Percentiles rank a stretch among this genome's conserved stretches.
These are phyloP conservation scores for Gavia stellata DNA, from an alignment of 2,113 vertebrate species.

Conservation along the genomic window DNA sequence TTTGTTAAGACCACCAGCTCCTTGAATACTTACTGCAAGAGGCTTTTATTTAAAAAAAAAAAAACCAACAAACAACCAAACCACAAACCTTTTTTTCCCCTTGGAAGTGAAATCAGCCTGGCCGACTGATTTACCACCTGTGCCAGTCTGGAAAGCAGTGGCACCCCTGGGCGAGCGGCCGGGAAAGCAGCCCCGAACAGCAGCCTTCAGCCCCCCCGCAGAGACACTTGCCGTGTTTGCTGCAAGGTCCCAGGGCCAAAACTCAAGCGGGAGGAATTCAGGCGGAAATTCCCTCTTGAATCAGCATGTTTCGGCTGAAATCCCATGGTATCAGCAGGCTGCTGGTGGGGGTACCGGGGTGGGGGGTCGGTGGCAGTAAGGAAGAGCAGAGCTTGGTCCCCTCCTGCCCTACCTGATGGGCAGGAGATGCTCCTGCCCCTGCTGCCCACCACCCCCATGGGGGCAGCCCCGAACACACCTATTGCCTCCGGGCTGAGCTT, in stretches of 20 bases:
- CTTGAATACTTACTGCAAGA: background rate
- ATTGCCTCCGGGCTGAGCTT: background rate
- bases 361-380: fast-evolving
- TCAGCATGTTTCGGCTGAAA: background rate
- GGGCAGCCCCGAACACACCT: background rate
- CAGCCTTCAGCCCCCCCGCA: background rate
- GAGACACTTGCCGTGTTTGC: background rate
- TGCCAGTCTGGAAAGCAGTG: background rate
- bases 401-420: background rate
- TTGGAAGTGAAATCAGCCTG: background rate
- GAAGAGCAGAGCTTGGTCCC: background rate
- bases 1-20: background rate
- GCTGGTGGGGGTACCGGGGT: fast-evolving
- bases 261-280: background rate
- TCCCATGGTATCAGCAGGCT: background rate
- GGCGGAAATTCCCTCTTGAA: background rate
- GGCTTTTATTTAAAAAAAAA: background rate
- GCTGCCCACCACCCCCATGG: background rate
- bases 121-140: background rate
- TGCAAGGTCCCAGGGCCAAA: background rate
- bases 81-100: background rate
- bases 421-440: background rate
- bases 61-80: background rate
- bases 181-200: background rate
- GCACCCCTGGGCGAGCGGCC: fast-evolving